Percentiles rank a stretch among this genome's conserved stretches.
phyloP scores from a whole-genome alignment of 1,140 invertebrate genomes.

The Amphibalanus amphitrite region DNA sequence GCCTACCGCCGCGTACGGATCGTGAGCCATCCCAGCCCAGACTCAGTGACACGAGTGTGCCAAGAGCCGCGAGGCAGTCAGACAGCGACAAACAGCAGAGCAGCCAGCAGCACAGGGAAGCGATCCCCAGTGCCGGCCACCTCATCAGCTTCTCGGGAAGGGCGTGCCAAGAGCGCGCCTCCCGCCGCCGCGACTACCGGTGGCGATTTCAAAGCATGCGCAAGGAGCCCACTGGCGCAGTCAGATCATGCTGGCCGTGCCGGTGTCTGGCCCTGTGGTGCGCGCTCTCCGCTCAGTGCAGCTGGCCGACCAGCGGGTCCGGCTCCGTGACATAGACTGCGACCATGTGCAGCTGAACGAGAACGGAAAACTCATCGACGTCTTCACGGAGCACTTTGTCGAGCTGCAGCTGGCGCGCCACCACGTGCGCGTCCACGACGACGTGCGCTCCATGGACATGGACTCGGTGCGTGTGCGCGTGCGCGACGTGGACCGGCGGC shows the following conservation, averaged over 20 bases:
- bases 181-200: too few species aligned
- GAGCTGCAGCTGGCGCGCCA: slow-evolving; percentile 4
- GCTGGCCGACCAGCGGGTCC: neutral
- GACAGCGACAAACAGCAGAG: too few species aligned
- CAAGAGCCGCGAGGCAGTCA: too few species aligned
- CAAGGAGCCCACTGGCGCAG: neutral
- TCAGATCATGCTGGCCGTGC: neutral
- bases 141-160: too few species aligned
- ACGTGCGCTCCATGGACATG: neutral
- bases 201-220: too few species aligned
- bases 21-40: too few species aligned
- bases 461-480: neutral
- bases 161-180: too few species aligned
- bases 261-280: neutral
- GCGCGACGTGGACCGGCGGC: neutral
- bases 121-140: too few species aligned
- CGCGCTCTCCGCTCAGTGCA: neutral
- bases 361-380: slow-evolving; percentile 7
- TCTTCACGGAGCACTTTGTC: slow-evolving; percentile 5
- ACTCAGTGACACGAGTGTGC: too few species aligned
- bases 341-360: neutral
- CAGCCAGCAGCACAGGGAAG: too few species aligned
- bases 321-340: neutral
- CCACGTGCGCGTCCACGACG: slow-evolving; percentile 1
- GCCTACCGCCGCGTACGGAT: too few species aligned